Base-by-base conservation (phyloP, 30 jellyfish, hydroid and myxozoan species). In the Pelagia noctiluca region DNA sequence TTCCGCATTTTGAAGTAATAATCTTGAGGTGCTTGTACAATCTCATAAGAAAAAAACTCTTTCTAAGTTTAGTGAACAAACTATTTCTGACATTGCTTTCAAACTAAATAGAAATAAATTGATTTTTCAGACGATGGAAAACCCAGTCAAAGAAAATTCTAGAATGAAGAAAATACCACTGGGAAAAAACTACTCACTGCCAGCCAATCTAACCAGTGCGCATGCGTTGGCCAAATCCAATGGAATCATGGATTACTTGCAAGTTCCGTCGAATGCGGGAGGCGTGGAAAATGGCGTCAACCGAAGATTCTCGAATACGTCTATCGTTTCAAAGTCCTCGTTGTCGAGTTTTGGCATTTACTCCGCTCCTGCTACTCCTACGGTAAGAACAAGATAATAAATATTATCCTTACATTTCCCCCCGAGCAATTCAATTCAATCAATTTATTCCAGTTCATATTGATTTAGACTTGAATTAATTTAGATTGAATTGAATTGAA, bases 301-400 rank as follows among this genome's bases (percentile, higher is more conserved):
- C 35, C 49, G 90, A 33, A 53, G 52, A 32, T 72, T 71, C 1
- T 80, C 90, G 11, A 65, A 83, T 0, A 68, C 83, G 3, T 80
- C 90, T 5, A 69, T 80, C 24, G 90, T 79, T 3, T 80, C 90
- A 12, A 80, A 67, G 23, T 64, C 90, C 18, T 64, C 90, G 2
- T 30, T 80, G 29, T 80, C 90, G 24, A 80, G 90, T 29, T 80
- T 80, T 65, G 90, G 90, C 3, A 80, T 80, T 30, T 80, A 80
- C 50, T 80, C 90, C 0, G 90, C 90, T 16, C 90, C 90, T 13
- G 90, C 47, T 11, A 80, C 84, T 11, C 90, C 90, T 5, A 80
- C 54, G 82, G 90, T 80, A 57, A 2, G 88, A 18, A 18, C 0
- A 0, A 23, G 2, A 0, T 19, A 1, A 19, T 2, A 2, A 19